Conservation (phyloP, 2,888 invertebrate genomes). For the Drosophila maculinotata region DNA sequence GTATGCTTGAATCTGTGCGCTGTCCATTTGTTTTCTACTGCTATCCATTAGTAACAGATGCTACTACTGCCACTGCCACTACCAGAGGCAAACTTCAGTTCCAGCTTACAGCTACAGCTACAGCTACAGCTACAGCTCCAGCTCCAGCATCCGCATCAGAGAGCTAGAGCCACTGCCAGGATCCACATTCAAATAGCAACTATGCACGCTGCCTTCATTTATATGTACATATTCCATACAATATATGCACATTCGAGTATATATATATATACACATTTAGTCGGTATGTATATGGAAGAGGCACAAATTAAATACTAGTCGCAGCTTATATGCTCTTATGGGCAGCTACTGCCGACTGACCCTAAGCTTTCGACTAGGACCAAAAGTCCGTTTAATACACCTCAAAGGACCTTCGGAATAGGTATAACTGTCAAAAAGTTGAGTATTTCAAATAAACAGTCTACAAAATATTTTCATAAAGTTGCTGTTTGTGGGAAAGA, state of each 20-base stretch:
- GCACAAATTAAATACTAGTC: conserved; percentile 4
- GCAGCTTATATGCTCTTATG: conserved; percentile 19
- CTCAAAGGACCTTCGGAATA: too few relatives aligned
- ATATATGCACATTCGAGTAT: conserved; percentile 31
- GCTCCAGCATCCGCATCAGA: conserved; percentile 52
- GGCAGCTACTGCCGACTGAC: too few relatives aligned
- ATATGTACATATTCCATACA: conserved; percentile 57
- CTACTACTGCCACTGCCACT: conserved; percentile 72
- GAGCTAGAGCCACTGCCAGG: conserved; percentile 15
- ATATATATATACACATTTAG: conserved; percentile 7
- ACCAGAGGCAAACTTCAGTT: conserved; percentile 46
- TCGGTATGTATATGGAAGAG: not conserved
- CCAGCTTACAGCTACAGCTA: conserved; percentile 12
- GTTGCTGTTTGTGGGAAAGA: too few relatives aligned
- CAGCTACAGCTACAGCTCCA: conserved; percentile 19
- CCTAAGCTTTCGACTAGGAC: too few relatives aligned
- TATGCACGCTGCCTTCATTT: conserved; percentile 60
- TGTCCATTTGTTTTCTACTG: conserved; percentile 82
- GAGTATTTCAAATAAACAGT: too few relatives aligned
- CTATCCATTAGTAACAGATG: conserved; percentile 79
- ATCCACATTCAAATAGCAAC: conserved; percentile 75
- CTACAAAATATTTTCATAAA: too few relatives aligned
- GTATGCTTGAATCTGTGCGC: conserved; percentile 57
- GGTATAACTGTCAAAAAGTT: too few relatives aligned
- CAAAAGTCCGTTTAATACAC: too few relatives aligned